Evolutionary conservation across 2,888 invertebrate species (phyloP), one percentile per base, ranked within the genome.

Genomic region (Bimastos eiseni): DNA sequence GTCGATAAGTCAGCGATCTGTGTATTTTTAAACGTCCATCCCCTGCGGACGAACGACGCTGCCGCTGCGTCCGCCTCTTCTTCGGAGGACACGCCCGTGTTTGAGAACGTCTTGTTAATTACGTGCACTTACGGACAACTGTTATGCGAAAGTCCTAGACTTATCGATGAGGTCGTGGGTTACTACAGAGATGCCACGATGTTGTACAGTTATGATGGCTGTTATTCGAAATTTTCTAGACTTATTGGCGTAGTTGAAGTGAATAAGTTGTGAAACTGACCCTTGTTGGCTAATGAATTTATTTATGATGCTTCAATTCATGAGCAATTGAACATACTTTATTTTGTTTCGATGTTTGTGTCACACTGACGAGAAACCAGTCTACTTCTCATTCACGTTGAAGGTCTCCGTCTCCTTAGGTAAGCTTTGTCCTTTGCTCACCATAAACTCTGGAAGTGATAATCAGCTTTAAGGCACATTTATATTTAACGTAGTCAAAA

Each of bases 1-100:
- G 70, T 70, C 70, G 70, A 70, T 70, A 70, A 70, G 70, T 70
- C 70, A 70, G 70, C 70, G 70, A 70, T 70, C 70, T 70, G 70
- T 70, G 70, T 70, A n/a, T n/a, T 70, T n/a, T 70, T 70, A n/a
- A 70, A 70, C 70, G 70, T 70, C 70, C 70, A 70, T 70, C 70
- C 70, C 70, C 70, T 6, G 13, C 70, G 70, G 17, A 30, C 70
- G 70, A n/a, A n/a, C 70, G 17, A 8, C 11, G 30, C 4, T 8
- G 13, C 70, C n/a, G 8, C 70, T n/a, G 70, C 70, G 30, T 1
- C 49, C 49, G 49, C 49, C 6, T 49, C 49, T 49, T 49, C 49
- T 44, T 44, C 44, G 11, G 2, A 6, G 70, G n/a, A 70, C 11
- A 30, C 70, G 70, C 70, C 70, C 70, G 70, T 70, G n/a, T 30